phyloP scores from a whole-genome alignment of 2,888 invertebrate genomes.

The Polyommatus iphigenia region DNA sequence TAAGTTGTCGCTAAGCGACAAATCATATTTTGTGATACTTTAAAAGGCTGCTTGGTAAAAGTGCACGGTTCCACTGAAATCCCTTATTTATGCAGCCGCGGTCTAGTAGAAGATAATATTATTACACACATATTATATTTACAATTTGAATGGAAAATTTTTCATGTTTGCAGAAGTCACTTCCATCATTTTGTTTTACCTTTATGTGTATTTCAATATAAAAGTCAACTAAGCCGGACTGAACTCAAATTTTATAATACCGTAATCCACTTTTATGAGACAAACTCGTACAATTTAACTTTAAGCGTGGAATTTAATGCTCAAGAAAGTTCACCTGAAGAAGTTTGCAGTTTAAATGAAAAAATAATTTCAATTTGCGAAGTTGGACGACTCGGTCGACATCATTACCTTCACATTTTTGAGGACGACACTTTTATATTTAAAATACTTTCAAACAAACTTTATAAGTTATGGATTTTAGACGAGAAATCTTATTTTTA shows the following conservation, averaged over 20 bases:
- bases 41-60: too few relatives aligned
- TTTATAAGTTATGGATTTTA: conserved; percentile 7
- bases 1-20: too few relatives aligned
- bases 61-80: too few relatives aligned
- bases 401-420: conserved; percentile 71
- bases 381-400: conserved; percentile 57
- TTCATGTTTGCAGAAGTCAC: too few relatives aligned
- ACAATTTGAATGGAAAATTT: too few relatives aligned
- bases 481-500: not conserved
- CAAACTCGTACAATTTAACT: conserved; percentile 26
- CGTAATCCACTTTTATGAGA: conserved; percentile 25
- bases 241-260: conserved; percentile 11
- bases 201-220: not conserved
- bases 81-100: too few relatives aligned
- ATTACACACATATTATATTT: too few relatives aligned
- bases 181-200: too few relatives aligned
- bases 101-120: too few relatives aligned
- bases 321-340: conserved; percentile 69
- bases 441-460: conserved; percentile 28
- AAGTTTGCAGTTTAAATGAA: conserved; percentile 72
- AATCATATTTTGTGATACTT: too few relatives aligned
- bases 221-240: not conserved
- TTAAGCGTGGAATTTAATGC: conserved; percentile 61
- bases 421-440: conserved; percentile 58
- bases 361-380: conserved; percentile 77